These are phyloP conservation scores for Callyntrura sp. DNA, from an alignment of 2,888 invertebrate species.

Conservation along the genomic window DNA sequence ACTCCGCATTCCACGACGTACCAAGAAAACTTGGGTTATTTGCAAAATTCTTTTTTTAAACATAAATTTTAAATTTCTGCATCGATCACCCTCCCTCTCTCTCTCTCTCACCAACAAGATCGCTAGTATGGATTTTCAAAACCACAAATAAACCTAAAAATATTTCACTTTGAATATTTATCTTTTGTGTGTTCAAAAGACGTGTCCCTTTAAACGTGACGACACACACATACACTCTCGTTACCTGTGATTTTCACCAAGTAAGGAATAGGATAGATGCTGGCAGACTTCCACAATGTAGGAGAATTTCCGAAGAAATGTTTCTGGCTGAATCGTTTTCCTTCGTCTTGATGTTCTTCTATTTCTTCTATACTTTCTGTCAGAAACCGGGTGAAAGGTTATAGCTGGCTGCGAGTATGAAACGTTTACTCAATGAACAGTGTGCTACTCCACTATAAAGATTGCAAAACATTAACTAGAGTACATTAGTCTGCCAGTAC, in stretches of 20 bases:
- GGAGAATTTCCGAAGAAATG: neutral
- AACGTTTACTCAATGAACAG: constrained; percentile 42
- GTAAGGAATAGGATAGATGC: neutral
- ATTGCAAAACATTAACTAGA: constrained; percentile 38
- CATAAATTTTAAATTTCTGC: neutral
- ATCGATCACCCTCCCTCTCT: too few relatives aligned
- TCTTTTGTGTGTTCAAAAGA: too few relatives aligned
- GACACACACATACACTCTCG: too few relatives aligned
- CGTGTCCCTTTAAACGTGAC: too few relatives aligned
- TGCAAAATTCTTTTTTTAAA: neutral
- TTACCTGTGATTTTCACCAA: too few relatives aligned
- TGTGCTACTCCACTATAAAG: constrained; percentile 14
- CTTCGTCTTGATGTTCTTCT: neutral
- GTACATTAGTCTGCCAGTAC: neutral
- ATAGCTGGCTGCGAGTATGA: neutral
- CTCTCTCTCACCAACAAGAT: too few relatives aligned
- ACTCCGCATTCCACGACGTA: neutral
- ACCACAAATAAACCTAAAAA: too few relatives aligned
- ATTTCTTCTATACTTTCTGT: constrained; percentile 11
- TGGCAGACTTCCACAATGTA: neutral
- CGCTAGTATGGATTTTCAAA: too few relatives aligned
- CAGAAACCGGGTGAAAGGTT: constrained; percentile 76
- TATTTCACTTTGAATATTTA: too few relatives aligned
- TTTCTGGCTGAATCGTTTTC: neutral
- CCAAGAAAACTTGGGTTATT: neutral